A percentile compares a stretch with the other conserved stretches of the same genome.
Evolutionary conservation across 2,797 vertebrate genomes (phyloP).

Genomic region (Telmatherina bonti): DNA sequence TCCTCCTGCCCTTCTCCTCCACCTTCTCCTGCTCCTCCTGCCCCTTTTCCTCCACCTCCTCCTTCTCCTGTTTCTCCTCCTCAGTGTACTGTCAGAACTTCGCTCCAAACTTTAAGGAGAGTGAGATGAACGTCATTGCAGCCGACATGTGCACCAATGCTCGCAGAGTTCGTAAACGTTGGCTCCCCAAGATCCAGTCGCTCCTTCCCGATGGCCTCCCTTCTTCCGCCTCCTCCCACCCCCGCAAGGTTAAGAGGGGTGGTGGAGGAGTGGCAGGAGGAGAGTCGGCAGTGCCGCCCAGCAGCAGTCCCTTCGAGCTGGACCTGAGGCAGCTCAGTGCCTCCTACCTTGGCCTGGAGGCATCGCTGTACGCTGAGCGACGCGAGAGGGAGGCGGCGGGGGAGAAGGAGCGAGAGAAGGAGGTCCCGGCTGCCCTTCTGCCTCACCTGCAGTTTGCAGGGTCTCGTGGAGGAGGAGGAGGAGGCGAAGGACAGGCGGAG

Average conservation of each 20-base stretch:
- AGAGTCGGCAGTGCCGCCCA: conserved; percentile 14
- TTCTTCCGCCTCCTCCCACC: conserved; percentile 37
- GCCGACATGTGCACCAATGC: conserved; percentile 98
- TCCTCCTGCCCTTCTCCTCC: too few species aligned
- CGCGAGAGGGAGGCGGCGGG: conserved; percentile 42
- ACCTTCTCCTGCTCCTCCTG: too few species aligned
- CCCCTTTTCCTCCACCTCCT: too few species aligned
- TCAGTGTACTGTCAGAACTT: conserved; percentile 97
- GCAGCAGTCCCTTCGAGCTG: conserved; percentile 59
- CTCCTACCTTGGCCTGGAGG: conserved; percentile 71
- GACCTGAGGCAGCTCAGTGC: conserved; percentile 67
- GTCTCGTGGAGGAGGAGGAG: conserved; percentile 50
- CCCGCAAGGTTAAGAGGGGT: conserved; percentile 58
- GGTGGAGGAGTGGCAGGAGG: conserved; percentile 31
- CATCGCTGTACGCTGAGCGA: conserved; percentile 40
- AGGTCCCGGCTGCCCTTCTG: conserved; percentile 39
- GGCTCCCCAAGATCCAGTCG: conserved; percentile 96
- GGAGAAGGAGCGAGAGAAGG: conserved; percentile 57
- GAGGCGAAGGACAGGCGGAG: conserved; percentile 24
- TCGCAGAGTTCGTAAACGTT: conserved; percentile 93
- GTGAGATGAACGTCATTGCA: conserved; percentile 96
- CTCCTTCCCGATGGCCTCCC: conserved; percentile 89
- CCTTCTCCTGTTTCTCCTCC: conserved; percentile 29
- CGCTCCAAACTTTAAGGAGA: conserved; percentile 97
- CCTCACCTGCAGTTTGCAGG: conserved; percentile 69